Evolutionary conservation across 2,113 vertebrate species (phyloP).

Genomic region (Charadrius vociferus): DNA sequence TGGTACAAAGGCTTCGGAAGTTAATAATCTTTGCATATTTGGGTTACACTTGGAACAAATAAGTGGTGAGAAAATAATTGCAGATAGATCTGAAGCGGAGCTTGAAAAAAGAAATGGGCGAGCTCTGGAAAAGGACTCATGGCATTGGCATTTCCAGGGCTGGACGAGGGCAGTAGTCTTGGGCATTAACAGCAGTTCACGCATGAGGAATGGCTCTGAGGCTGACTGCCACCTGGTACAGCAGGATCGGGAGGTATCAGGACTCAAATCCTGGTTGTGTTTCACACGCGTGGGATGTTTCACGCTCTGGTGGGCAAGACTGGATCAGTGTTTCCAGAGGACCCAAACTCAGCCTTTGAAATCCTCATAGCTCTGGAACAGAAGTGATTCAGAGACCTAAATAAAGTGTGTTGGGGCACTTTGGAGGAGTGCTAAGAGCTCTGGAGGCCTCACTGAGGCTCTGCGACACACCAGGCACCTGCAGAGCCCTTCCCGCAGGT

Average conservation of each 20-base stretch:
- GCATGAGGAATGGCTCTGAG: not conserved
- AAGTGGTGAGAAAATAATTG: not conserved
- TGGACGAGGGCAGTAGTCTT: not conserved
- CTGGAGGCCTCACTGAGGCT: not conserved
- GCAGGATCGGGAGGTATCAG: accelerated
- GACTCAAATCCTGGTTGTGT: not conserved
- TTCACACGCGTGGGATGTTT: not conserved
- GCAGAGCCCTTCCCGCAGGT: not conserved
- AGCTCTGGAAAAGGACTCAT: not conserved
- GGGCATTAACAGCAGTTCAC: not conserved
- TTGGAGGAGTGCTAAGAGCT: not conserved
- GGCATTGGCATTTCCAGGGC: not conserved
- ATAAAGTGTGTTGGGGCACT: no score
- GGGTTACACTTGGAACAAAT: not conserved
- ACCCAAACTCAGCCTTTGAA: not conserved
- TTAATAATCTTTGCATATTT: not conserved
- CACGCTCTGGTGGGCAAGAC: not conserved
- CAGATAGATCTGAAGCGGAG: not conserved
- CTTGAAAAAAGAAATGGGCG: not conserved
- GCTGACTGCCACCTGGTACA: not conserved
- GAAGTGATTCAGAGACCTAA: not conserved
- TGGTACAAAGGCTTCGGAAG: not conserved
- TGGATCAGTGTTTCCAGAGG: not conserved
- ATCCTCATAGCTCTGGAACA: not conserved
- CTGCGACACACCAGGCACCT: not conserved